Base-by-base conservation (phyloP, 2,888 invertebrate species). In the Auanema freiburgensis region DNA sequence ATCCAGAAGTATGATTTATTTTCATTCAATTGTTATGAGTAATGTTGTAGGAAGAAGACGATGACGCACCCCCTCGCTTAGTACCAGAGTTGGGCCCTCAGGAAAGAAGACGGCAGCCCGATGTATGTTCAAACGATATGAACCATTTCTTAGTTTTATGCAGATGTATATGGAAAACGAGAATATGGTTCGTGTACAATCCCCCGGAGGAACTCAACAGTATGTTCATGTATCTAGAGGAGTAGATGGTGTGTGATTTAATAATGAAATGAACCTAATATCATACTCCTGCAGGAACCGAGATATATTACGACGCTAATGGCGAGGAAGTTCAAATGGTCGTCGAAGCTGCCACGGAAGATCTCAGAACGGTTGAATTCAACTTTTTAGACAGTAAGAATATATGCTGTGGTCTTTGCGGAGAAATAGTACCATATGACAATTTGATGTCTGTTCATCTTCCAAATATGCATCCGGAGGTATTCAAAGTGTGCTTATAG, bases 321-420 rank as follows among this genome's bases (percentile, higher is more conserved):
- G 59, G 56, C 12, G 57, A 58, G 6, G 63, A 63, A 49, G 57
- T 60, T 23, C 60, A 60, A n/a, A 60, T 60, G 60, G 54, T 60
- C n/a, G 44, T 54, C 3, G 46, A 16, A 16, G 23, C 44, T n/a
- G 16, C 16, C 2, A 25, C 16, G 2, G 60, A 59, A 14, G 63
- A 63, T 25, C 60, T 65, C 44, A 53, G 70, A 33, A 61, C 60
- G 10, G 62, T 76, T 59, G 76, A 76, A 51, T 79, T 79, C 74
- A 79, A 76, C 57, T 79, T 76, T 55, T 69, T 77, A 24, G 75
- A 78, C 63, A 69, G 58, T 11, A 69, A 72, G 57, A 69, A 82
- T 61, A 69, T 83, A 52, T 75, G 80, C 61, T 83, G 83, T 53
- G 83, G 81, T 1, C 62, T 83, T 25, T 83, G 83, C 57, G 80